A percentile compares a stretch with the other conserved stretches of the same genome.
Conservation (phyloP, 2,113 vertebrate species). For the Morone chrysops region DNA sequence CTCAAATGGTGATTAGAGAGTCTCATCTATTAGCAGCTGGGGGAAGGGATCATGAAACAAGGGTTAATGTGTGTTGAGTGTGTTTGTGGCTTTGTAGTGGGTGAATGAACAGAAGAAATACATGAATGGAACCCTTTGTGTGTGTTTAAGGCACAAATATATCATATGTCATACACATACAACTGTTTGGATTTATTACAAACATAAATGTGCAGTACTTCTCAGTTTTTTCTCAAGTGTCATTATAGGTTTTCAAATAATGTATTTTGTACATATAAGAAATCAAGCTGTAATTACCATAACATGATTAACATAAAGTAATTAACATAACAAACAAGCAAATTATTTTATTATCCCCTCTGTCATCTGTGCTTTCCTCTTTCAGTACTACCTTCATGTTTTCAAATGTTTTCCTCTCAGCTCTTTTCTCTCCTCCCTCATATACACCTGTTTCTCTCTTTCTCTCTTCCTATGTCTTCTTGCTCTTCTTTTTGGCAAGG, state of each 20-base stretch:
- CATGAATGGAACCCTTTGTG: background rate
- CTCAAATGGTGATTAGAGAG: slow-evolving; percentile 80
- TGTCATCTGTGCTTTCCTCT: background rate
- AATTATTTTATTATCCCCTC: background rate
- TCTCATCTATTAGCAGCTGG: slow-evolving; percentile 81
- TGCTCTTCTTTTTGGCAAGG: slow-evolving; percentile 57
- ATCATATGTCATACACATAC: background rate
- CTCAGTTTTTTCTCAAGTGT: background rate
- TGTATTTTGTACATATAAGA: background rate
- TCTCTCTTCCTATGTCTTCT: slow-evolving; percentile 43
- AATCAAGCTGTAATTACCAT: background rate
- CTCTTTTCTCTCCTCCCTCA: background rate
- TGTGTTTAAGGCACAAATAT: background rate
- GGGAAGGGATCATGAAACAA: slow-evolving; percentile 76
- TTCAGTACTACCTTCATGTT: background rate
- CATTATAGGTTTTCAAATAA: background rate
- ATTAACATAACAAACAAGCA: slow-evolving; percentile 11
- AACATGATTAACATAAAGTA: background rate
- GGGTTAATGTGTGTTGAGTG: slow-evolving; percentile 65
- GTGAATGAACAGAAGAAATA: slow-evolving; percentile 30
- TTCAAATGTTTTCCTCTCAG: background rate
- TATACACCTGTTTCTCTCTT: background rate
- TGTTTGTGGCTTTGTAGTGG: slow-evolving; percentile 18
- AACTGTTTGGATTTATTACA: background rate
- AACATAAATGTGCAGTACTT: background rate